Percentiles rank a stretch among this genome's conserved stretches.
These are phyloP conservation scores for Chaetops frenatus DNA, from an alignment of 2,113 vertebrate genomes.

Conservation along the genomic window DNA sequence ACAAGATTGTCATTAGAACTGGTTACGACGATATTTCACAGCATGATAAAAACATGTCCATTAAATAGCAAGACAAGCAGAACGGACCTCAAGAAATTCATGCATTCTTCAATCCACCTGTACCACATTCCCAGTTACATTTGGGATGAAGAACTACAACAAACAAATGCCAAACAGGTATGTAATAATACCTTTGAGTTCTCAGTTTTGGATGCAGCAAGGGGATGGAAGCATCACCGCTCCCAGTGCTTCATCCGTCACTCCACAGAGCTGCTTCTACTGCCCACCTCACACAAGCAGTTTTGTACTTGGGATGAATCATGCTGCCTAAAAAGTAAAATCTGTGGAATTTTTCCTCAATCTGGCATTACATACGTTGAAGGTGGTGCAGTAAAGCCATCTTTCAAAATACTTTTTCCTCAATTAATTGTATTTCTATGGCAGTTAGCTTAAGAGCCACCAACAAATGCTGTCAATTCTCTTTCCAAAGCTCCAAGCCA, in stretches of 20 bases:
- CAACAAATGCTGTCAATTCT: neutral
- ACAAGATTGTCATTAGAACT: neutral
- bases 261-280: neutral
- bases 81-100: fast-evolving
- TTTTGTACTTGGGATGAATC: neutral
- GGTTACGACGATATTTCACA: neutral
- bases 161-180: neutral
- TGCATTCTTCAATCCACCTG: neutral
- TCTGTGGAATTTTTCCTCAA: neutral
- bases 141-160: neutral
- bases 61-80: neutral
- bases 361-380: neutral
- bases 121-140: neutral
- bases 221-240: fast-evolving
- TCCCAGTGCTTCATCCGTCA: neutral
- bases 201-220: fast-evolving
- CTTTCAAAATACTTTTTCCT: neutral
- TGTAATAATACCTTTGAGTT: neutral
- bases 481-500: neutral
- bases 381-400: neutral
- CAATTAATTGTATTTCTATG: neutral
- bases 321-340: neutral
- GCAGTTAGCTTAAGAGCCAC: neutral
- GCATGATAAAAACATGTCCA: neutral
- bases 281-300: neutral